Evolutionary conservation across 2,113 vertebrate species (phyloP).

Genomic region (Gavialis gangeticus): DNA sequence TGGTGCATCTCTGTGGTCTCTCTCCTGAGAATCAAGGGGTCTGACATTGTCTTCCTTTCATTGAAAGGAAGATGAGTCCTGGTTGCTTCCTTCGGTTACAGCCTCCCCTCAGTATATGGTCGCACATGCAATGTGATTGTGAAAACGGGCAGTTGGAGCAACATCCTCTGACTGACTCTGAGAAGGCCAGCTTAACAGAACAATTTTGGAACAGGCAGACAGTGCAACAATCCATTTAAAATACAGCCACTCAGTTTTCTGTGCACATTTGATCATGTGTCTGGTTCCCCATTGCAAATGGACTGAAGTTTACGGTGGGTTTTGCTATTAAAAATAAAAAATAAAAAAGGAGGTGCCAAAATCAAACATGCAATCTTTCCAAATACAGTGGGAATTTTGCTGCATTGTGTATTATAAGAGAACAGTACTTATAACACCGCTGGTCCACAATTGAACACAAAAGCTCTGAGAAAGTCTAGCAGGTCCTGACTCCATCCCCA

Average conservation of each 20-base stretch:
- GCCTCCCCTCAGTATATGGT: slow-evolving; percentile 8
- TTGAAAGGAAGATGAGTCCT: too few relatives aligned
- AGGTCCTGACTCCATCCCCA: too few relatives aligned
- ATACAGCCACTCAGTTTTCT: slow-evolving; percentile 14
- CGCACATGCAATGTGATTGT: slow-evolving; percentile 19
- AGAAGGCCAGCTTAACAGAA: slow-evolving; percentile 51
- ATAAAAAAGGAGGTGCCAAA: slow-evolving; percentile 10
- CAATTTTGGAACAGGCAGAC: slow-evolving; percentile 38
- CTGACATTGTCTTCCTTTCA: not conserved
- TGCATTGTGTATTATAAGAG: not conserved
- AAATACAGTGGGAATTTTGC: not conserved
- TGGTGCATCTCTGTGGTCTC: not conserved
- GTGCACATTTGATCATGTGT: slow-evolving; percentile 28
- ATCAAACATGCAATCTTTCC: not conserved
- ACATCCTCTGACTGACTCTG: slow-evolving; percentile 17
- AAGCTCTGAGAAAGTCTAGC: too few relatives aligned
- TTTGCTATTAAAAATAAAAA: not conserved
- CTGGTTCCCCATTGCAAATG: not conserved
- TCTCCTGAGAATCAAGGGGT: not conserved
- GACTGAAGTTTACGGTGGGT: not conserved
- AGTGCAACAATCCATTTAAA: not conserved
- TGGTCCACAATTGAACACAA: too few relatives aligned
- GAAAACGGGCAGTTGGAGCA: not conserved
- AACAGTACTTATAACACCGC: too few relatives aligned
- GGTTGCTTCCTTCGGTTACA: slow-evolving; percentile 2